A percentile compares a stretch with the other conserved stretches of the same genome.
Conservation (phyloP, 2,888 invertebrate species). For the Drosophila birchii region DNA sequence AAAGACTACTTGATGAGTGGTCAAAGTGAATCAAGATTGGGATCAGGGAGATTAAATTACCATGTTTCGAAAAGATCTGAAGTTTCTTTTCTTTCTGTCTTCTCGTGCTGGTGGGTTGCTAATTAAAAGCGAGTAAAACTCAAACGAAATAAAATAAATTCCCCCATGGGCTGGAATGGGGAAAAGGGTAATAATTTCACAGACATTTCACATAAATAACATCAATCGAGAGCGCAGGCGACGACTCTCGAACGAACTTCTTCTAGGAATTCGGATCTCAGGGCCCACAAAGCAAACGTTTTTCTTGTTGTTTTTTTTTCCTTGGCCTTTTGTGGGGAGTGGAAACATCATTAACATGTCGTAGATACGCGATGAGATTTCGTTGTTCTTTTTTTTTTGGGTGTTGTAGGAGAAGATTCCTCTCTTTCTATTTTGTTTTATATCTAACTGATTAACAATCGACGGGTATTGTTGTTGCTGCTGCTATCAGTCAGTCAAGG, state of each 20-base stretch:
- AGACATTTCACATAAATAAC: slow-evolving; percentile 80
- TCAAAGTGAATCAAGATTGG: slow-evolving; percentile 74
- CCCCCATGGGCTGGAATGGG: slow-evolving; percentile 45
- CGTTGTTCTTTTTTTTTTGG: slow-evolving; percentile 50
- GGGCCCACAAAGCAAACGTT: slow-evolving; percentile 62
- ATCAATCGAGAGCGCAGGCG: slow-evolving; percentile 70
- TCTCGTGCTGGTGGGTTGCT: slow-evolving; percentile 62
- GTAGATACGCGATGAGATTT: slow-evolving; percentile 74
- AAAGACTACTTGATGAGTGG: slow-evolving; percentile 77
- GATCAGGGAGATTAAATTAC: slow-evolving; percentile 76
- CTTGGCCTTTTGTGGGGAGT: slow-evolving; percentile 33
- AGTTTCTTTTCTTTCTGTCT: slow-evolving; percentile 36
- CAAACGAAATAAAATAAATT: slow-evolving; percentile 76
- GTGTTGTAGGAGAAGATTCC: slow-evolving; percentile 53
- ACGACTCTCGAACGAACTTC: slow-evolving; percentile 44
- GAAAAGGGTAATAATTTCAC: slow-evolving; percentile 77
- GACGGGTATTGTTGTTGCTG: slow-evolving; percentile 53
- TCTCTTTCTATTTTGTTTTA: slow-evolving; percentile 74
- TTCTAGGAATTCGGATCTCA: slow-evolving; percentile 66
- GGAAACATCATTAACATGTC: slow-evolving; percentile 78
- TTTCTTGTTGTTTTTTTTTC: slow-evolving; percentile 29
- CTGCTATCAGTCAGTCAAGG: slow-evolving; percentile 74
- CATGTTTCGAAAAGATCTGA: slow-evolving; percentile 58
- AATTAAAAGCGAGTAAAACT: slow-evolving; percentile 80
- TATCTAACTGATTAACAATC: slow-evolving; percentile 81